These are phyloP conservation scores for Macropus fuliginosus DNA, from an alignment of 2,797 vertebrate species.

Conservation along the genomic window DNA sequence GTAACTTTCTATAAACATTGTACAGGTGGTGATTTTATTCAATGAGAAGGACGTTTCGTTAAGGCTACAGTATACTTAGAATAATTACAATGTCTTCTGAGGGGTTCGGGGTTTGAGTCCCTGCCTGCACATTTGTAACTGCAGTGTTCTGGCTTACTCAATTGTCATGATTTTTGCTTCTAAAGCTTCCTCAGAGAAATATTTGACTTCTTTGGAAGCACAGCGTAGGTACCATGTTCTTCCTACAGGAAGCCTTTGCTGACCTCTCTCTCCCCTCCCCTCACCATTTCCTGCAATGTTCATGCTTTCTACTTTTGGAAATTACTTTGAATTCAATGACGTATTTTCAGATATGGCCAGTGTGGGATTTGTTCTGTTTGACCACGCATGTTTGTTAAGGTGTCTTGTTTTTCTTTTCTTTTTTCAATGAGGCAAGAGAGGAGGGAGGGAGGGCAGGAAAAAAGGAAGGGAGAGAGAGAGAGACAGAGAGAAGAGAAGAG, in stretches of 20 bases:
- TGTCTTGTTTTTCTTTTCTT: background rate
- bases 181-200: background rate
- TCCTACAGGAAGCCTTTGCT: background rate
- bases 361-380: background rate
- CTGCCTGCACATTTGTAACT: background rate
- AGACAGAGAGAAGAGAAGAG: too few species aligned
- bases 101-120: background rate
- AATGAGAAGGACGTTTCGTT: background rate
- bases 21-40: background rate
- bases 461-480: background rate
- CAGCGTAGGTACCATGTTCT: background rate
- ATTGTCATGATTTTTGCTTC: conserved; percentile 35
- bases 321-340: background rate
- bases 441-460: rapidly evolving
- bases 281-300: background rate
- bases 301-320: background rate
- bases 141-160: conserved; percentile 29
- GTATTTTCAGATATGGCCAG: background rate
- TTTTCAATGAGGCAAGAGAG: background rate
- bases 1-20: background rate
- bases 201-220: background rate
- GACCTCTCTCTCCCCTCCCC: background rate
- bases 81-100: background rate
- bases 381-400: background rate
- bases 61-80: background rate